Evolutionary conservation across 2,888 invertebrate species (phyloP), one percentile per base, ranked within the genome.

Genomic region (Drosophila yooni): DNA sequence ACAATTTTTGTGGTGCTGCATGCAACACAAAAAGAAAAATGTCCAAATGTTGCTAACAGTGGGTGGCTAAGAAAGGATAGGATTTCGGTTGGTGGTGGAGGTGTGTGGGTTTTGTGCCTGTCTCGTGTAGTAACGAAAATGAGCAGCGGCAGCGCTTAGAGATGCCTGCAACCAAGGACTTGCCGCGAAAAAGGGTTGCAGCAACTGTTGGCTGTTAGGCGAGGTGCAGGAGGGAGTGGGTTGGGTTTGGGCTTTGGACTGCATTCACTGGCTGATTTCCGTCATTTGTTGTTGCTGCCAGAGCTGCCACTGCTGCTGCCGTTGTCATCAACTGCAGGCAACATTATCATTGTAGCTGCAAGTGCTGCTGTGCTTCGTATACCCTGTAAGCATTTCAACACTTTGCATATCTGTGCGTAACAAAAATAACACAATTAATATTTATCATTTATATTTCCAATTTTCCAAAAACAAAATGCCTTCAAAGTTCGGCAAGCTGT

Each of bases 41-140:
- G 75, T 82, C 85, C 79, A 80, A 90, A 85, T 85, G 86, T 82
- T 85, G 81, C 67, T 69, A 58, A 63, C 64, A 61, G 50, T 43
- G 52, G 60, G 43, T 46, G 58, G 56, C 57, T 4, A 38, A 29
- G 27, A 29, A 15, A 40, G 8, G 15, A 11, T 31, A 34, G 31
- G 1, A 21, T 40, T 25, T 18, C 3, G 21, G 15, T 43, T 21
- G 6, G 6, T 29, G 18, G 13, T 13, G 33, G 1, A 1, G 4
- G 13, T 13, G 34, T 21, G 13, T 11, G 11, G 34, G 34, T 15
- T 51, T 65, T 66, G 64, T 46, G 70, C 58, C 73, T 80, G 77
- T 86, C 88, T 89, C 81, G 90, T 89, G 84, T 89, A 78, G 87
- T 89, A 87, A 82, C 88, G 75, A 82, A 90, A 87, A 87, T 90